Base-by-base conservation (phyloP, 2,113 vertebrate genomes). In the Neodontobutis hainanensis region DNA sequence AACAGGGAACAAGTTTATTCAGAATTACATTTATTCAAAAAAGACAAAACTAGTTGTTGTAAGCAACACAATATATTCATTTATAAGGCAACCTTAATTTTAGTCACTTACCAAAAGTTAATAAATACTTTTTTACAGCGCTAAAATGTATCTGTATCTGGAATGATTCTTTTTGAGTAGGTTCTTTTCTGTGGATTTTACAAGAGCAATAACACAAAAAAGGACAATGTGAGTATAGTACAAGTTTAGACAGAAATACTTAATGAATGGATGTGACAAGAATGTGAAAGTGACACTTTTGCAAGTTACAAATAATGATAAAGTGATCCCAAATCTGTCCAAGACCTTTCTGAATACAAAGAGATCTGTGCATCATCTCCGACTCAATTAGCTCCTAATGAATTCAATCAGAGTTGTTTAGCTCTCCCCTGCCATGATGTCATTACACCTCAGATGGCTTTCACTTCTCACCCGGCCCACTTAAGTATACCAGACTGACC, bases 61-160 rank as follows among this genome's bases (percentile, higher is more conserved):
- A n/a, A 51, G 0, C 47, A 61, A 70, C 53, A 40, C 3, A 45
- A 38, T 75, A 47, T 42, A 56, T 61, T 78, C 12, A 53, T 70
- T 75, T 44, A 65, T 77, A 85, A 89, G 87, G 81, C 87, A 83
- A 78, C 56, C 42, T 46, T 51, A 70, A 43, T 65, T 8, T 40
- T 65, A 62, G 14, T 53, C 12, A 56, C 51, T 48, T 57, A 36
- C 35, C 11, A 10, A n/a, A 65, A 8, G 27, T 38, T 3, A 10
- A 43, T 55, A 38, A 40, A 52, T 52, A 62, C 40, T n/a, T 2
- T 36, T 5, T 19, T 7, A 50, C 4, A n/a, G 27, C n/a, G 44
- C 58, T 12, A 7, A 14, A 7, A 15, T 16, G 32, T 1, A 27
- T 27, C 3, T 27, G 19, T 27, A 27, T 27, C 19, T 2, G 19